phyloP scores from a whole-genome alignment of 2,888 invertebrate species.

The Stomorhina lunata region DNA sequence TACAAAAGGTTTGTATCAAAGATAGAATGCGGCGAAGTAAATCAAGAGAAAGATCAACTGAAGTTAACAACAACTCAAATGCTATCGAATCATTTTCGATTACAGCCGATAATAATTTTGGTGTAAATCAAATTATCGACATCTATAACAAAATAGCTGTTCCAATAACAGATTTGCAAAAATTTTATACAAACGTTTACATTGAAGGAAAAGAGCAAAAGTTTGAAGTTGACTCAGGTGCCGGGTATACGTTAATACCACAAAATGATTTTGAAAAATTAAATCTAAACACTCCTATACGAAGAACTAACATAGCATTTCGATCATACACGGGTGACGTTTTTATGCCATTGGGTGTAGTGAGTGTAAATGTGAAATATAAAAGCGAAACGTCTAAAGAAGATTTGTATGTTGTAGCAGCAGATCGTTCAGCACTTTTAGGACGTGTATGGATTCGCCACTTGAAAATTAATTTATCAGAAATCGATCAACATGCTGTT shows the following conservation, averaged over 20 bases:
- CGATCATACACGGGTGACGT: constrained; percentile 21
- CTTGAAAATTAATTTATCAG: background rate
- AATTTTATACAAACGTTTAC: constrained; percentile 16
- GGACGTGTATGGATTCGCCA: constrained; percentile 10
- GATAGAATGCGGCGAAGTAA: too few species aligned
- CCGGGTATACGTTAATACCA: constrained; percentile 19
- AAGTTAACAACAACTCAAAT: too few species aligned
- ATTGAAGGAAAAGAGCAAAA: constrained; percentile 8
- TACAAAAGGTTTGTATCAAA: background rate
- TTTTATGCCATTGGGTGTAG: background rate
- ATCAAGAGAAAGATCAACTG: too few species aligned
- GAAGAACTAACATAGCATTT: constrained; percentile 16
- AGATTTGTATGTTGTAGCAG: background rate
- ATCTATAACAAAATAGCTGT: constrained; percentile 26
- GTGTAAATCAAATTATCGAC: constrained; percentile 43
- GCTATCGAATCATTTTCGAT: too few species aligned
- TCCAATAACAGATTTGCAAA: constrained; percentile 6
- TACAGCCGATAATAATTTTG: too few species aligned
- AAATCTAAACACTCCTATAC: background rate
- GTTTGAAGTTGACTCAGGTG: constrained; percentile 30
- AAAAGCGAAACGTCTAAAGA: constrained; percentile 8
- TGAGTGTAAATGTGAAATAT: constrained; percentile 6
- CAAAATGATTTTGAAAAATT: constrained; percentile 18
- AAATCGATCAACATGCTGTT: background rate
- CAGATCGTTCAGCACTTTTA: background rate